These are phyloP conservation scores for Pteromalus puparum DNA, from an alignment of 1,140 invertebrate species.

Conservation along the genomic window DNA sequence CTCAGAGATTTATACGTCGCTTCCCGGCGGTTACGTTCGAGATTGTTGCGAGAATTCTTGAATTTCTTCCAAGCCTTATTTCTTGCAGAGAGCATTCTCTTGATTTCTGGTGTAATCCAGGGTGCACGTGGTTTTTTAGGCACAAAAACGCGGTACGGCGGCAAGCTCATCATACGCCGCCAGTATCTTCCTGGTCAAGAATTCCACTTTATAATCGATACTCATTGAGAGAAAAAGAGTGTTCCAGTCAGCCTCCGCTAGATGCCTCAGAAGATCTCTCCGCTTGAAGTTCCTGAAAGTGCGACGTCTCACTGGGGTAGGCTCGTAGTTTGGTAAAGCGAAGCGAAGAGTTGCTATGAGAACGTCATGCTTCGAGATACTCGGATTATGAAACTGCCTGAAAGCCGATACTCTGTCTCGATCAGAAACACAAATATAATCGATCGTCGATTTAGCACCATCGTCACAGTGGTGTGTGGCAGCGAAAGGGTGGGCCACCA, in stretches of 20 bases:
- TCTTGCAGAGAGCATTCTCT: neutral
- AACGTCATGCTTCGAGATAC: neutral
- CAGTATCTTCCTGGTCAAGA: neutral
- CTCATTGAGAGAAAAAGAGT: neutral
- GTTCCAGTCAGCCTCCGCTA: neutral
- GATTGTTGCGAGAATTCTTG: neutral
- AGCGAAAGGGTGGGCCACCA: neutral
- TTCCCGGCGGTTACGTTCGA: no score
- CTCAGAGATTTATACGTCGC: no score
- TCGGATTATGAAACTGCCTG: neutral
- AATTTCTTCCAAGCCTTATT: neutral
- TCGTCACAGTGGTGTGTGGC: neutral
- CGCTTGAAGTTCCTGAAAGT: neutral
- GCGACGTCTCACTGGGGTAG: neutral
- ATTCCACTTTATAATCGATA: neutral
- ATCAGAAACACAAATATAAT: neutral
- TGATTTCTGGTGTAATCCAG: neutral
- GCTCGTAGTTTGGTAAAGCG: neutral
- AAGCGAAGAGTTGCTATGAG: neutral
- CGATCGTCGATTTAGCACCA: neutral
- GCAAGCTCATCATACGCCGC: neutral
- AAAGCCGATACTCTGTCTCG: neutral
- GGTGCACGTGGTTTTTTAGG: neutral
- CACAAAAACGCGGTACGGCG: neutral
- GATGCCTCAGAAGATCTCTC: neutral